Evolutionary conservation across 30 jellyfish, hydroid and myxozoan genomes (phyloP), one percentile per base, ranked within the genome.

Genomic region (Aurelia sp.): DNA sequence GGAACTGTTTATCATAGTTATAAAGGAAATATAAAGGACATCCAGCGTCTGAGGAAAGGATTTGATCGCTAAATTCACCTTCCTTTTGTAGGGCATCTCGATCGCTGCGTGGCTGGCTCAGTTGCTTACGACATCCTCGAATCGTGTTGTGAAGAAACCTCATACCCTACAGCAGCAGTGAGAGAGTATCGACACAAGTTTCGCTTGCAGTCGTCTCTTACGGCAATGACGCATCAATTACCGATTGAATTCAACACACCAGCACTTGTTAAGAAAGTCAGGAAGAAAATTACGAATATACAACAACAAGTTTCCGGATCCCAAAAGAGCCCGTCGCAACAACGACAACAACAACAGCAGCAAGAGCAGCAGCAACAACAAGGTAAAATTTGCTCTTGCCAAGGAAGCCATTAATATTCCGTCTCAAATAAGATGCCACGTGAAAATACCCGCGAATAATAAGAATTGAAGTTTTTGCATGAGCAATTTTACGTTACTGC

Each of bases 21-120:
- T 38, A 7, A 5, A 1, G 50, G 3, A 5, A 38, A 0, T 38
- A 8, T 38, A 7, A 4, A 38, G 50, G 50, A 38, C 9, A 38
- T 38, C 50, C 3, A 38, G 47, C 5, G 47, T 35, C 47, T 35
- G 47, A 35, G 50, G 50, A 38, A 38, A 38, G 50, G 7, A 38
- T 38, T 27, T 7, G 50, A 4, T 38, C 50, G 50, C 50, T 38
- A 38, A 38, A 38, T 38, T 4, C 7, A 38, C 9, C 9, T 44
- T 44, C 16, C 15, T 8, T 44, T 44, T 9, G 10, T 52, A 96
- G 99, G 99, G 20, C 98, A 96, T 81, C 91, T 96, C 35, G 99
- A 96, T 70, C 85, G 99, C 15, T 91, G 99, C 81, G 99, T 93
- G 13, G 97, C 98, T 72, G 99, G 99, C 17, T 71, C 98, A 8